Conservation (phyloP, 2,888 invertebrate species). For the Argynnis bischoffii region DNA sequence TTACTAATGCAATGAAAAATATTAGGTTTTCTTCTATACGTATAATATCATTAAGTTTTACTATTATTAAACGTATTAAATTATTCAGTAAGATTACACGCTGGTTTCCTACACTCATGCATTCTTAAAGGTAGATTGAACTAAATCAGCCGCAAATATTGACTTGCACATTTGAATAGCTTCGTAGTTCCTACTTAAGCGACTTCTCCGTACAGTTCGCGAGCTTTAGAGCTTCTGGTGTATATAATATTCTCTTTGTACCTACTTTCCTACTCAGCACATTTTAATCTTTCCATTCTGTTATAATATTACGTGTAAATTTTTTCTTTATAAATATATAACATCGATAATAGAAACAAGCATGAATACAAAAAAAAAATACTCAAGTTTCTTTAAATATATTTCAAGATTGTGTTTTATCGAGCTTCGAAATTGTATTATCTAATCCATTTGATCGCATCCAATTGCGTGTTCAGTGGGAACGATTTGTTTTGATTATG, state of each 20-base stretch:
- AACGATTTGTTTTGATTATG: slow-evolving; percentile 80
- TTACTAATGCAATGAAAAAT: too few species aligned
- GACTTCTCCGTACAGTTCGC: slow-evolving; percentile 16
- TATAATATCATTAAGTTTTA: not conserved
- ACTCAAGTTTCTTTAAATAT: not conserved
- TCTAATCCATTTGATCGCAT: slow-evolving; percentile 71
- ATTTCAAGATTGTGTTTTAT: slow-evolving; percentile 20
- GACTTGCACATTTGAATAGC: slow-evolving; percentile 35
- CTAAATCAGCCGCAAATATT: slow-evolving; percentile 37
- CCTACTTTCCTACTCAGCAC: slow-evolving; percentile 8
- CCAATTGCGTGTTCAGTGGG: slow-evolving; percentile 70
- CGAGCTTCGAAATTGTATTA: slow-evolving; percentile 40
- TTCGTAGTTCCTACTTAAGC: slow-evolving; percentile 29
- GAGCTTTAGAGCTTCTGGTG: slow-evolving; percentile 9
- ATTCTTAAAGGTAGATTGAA: slow-evolving; percentile 25
- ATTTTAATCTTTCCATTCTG: slow-evolving; percentile 7
- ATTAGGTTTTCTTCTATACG: not conserved
- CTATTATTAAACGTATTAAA: not conserved
- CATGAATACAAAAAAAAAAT: slow-evolving; percentile 1
- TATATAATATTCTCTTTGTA: slow-evolving; percentile 21
- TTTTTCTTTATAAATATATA: not conserved
- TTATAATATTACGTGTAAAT: slow-evolving; percentile 6
- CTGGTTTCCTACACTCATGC: slow-evolving; percentile 23
- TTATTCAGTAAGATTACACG: slow-evolving; percentile 32
- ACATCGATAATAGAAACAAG: not conserved